phyloP scores from a whole-genome alignment of 2,888 invertebrate species.

The Macrophya annulata region DNA sequence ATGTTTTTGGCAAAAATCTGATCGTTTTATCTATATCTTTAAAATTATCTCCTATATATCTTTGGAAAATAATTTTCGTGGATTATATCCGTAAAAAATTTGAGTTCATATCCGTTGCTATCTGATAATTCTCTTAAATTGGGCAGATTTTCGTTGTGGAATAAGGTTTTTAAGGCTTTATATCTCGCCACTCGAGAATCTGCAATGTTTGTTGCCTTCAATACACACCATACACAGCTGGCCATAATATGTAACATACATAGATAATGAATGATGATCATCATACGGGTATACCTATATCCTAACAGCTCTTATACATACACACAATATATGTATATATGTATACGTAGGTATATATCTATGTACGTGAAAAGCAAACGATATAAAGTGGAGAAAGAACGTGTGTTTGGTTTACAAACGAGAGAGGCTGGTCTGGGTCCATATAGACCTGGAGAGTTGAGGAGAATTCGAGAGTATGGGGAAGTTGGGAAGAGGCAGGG shows the following conservation, averaged over 20 bases:
- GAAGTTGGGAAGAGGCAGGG: not conserved
- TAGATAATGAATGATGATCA: conserved; percentile 9
- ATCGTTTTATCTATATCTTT: too few species aligned
- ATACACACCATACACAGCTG: not conserved
- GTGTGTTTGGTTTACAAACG: conserved; percentile 37
- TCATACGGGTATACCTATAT: not conserved
- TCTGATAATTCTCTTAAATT: not conserved
- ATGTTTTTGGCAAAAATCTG: not conserved
- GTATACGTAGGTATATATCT: not conserved
- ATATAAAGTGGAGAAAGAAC: conserved; percentile 33
- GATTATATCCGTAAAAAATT: too few species aligned
- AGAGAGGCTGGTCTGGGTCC: not conserved
- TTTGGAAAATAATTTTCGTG: too few species aligned
- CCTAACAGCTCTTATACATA: not conserved
- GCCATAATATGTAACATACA: not conserved
- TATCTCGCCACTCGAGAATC: not conserved
- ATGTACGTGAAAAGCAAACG: conserved; percentile 5
- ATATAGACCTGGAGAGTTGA: not conserved
- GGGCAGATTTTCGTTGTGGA: not conserved
- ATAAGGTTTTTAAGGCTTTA: not conserved
- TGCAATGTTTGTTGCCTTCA: conserved; percentile 5
- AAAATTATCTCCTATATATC: too few species aligned
- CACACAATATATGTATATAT: not conserved
- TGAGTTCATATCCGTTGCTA: not conserved
- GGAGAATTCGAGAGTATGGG: not conserved